Conservation (phyloP, 2,113 vertebrate species). For the Triplophysa siluroides region DNA sequence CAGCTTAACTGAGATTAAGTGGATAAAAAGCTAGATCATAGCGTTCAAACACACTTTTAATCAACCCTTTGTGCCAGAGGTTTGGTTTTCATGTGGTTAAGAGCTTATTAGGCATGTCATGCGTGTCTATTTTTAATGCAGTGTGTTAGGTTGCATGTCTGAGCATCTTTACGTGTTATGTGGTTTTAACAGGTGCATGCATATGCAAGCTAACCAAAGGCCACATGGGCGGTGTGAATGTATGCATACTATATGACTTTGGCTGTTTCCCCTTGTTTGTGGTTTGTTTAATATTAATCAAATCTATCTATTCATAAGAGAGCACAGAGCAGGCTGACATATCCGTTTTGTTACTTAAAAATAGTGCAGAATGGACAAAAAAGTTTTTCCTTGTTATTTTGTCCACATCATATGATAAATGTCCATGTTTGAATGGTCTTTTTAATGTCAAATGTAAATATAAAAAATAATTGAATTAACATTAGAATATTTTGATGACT, state of each 20-base stretch:
- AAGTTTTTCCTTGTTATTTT: too few relatives aligned
- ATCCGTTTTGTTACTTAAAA: too few relatives aligned
- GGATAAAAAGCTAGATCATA: conserved; percentile 32
- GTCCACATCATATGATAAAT: too few relatives aligned
- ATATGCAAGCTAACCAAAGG: not conserved
- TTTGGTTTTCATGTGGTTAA: not conserved
- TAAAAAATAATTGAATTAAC: too few relatives aligned
- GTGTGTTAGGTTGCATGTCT: not conserved
- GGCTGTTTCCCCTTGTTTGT: not conserved
- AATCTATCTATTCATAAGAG: conserved; percentile 30
- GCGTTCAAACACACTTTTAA: not conserved
- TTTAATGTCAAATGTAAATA: too few relatives aligned
- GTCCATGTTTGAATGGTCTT: too few relatives aligned
- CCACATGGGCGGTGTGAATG: conserved; percentile 5
- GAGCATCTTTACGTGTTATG: not conserved
- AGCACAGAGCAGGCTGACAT: not conserved
- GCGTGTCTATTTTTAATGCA: not conserved
- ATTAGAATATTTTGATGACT: not conserved
- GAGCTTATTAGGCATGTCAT: not conserved
- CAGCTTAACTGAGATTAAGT: conserved; percentile 23
- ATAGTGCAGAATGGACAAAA: too few relatives aligned
- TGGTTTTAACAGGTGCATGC: conserved; percentile 12
- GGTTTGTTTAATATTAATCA: not conserved
- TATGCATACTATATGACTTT: not conserved
- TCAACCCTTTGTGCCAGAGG: conserved; percentile 7